Base-by-base conservation (phyloP, 2,888 invertebrate species). In the Pristionchus arcanus region DNA sequence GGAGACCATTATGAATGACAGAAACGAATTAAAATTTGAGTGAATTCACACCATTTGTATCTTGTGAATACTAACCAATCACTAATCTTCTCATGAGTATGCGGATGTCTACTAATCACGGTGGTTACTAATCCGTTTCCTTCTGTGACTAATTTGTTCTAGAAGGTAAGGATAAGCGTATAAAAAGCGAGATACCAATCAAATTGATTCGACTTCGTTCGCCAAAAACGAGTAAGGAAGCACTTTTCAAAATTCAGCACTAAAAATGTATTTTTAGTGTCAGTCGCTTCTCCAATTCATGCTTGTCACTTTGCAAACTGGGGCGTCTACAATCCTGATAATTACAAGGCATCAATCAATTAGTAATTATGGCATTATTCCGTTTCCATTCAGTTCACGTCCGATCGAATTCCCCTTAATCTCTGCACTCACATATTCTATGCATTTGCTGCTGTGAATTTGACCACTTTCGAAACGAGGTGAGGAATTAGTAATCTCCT, bases 351-450 rank as follows among this genome's bases (percentile, higher is more conserved):
- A 1, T 31, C 25, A 31, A 9, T 77, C 2, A 9, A n/a, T 4
- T 49, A 16, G 16, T 81, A 77, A 15, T 34, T 5, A 37, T 34
- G 15, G 21, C 37, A 16, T 71, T 19, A 71, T 28, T 71, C 16
- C 34, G 15, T 37, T 34, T 42, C 42, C 42, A 49, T 63, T 86
- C 66, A 86, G 86, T 66, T 86, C 66, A 25, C 34, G 15, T 28
- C 86, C 16, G 66, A 86, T 25, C 5, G 21, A 66, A 42, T 86
- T 66, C 86, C 86, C 16, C 13, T 66, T 37, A 31, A 34, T 28
- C 86, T 86, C 21, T 86, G 86, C 42, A 86, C 86, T 66, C 86
- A 86, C n/a, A 86, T 86, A 3, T 86, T 86, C 86, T 86, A 86
- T 34, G 66, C 86, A 16, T 86, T 86, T n/a, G 86, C 86, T 28